Conservation (phyloP, 2,113 vertebrate genomes). For the Callospermophilus lateralis region DNA sequence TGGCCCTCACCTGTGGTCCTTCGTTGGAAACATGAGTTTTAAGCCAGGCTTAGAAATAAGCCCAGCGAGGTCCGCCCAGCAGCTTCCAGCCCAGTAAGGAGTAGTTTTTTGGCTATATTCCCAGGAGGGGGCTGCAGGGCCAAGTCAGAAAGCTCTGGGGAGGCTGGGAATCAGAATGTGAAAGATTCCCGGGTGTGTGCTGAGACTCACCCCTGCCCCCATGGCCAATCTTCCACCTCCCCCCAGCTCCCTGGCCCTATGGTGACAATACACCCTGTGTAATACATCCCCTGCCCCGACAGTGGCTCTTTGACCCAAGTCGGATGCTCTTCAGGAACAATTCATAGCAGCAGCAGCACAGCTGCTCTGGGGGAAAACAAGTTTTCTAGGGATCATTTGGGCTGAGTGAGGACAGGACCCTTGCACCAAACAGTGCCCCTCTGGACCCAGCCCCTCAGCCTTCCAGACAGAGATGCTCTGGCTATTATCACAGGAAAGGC, state of each 20-base stretch:
- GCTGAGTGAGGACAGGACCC: neutral
- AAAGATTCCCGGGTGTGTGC: neutral
- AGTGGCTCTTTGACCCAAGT: slow-evolving; percentile 55
- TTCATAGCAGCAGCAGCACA: neutral
- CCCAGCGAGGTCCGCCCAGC: neutral
- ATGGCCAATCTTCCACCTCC: neutral
- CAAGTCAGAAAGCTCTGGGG: neutral
- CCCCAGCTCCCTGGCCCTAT: neutral
- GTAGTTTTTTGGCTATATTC: neutral
- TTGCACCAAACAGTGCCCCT: neutral
- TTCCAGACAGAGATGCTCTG: neutral
- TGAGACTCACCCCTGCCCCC: neutral
- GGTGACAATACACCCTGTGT: neutral
- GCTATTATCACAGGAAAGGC: neutral
- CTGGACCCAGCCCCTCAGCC: neutral
- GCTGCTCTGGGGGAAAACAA: neutral
- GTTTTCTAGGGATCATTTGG: neutral
- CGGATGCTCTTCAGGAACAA: slow-evolving; percentile 24
- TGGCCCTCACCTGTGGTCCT: neutral
- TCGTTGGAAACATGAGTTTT: slow-evolving; percentile 19
- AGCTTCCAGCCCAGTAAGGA: slow-evolving; percentile 9
- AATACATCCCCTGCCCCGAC: neutral
- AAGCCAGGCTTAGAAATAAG: slow-evolving; percentile 20
- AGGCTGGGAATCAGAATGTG: neutral
- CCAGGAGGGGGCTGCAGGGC: slow-evolving; percentile 6